These are phyloP conservation scores for Catostylus mosaicus DNA, from an alignment of 30 jellyfish, hydroid and myxozoan species.

Conservation along the genomic window DNA sequence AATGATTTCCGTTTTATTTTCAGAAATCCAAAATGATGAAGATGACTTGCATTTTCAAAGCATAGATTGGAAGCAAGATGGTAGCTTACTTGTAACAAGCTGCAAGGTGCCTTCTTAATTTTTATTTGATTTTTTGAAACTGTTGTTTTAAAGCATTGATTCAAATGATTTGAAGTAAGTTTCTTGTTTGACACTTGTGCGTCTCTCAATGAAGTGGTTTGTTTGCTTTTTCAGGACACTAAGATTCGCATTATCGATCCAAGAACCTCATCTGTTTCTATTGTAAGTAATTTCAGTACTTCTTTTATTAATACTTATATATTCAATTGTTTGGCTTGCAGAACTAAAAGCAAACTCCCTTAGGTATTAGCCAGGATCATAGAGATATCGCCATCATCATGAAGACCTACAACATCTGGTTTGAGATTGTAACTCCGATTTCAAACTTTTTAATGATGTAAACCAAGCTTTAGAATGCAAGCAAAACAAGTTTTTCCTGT, in stretches of 20 bases:
- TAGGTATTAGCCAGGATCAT: too few species aligned
- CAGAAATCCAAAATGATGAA: slow-evolving; percentile 62
- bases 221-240: slow-evolving; percentile 67
- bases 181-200: not conserved
- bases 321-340: not conserved
- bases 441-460: not conserved
- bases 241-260: slow-evolving; percentile 83
- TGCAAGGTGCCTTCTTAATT: slow-evolving; percentile 59
- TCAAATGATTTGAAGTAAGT: not conserved
- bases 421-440: not conserved
- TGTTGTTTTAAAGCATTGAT: not conserved
- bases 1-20: not conserved
- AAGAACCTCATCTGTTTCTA: slow-evolving; percentile 52
- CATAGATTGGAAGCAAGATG: slow-evolving; percentile 87
- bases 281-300: slow-evolving; percentile 37
- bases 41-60: slow-evolving; percentile 72
- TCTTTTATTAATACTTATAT: not conserved
- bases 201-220: too few species aligned
- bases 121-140: not conserved
- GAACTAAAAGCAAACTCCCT: too few species aligned
- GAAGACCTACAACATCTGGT: not conserved
- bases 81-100: slow-evolving; percentile 82
- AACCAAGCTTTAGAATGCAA: not conserved
- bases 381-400: too few species aligned
- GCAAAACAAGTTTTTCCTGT: not conserved